Evolutionary conservation across 2,888 invertebrate genomes (phyloP).

Genomic region (Hydrotaea cyrtoneurina): DNA sequence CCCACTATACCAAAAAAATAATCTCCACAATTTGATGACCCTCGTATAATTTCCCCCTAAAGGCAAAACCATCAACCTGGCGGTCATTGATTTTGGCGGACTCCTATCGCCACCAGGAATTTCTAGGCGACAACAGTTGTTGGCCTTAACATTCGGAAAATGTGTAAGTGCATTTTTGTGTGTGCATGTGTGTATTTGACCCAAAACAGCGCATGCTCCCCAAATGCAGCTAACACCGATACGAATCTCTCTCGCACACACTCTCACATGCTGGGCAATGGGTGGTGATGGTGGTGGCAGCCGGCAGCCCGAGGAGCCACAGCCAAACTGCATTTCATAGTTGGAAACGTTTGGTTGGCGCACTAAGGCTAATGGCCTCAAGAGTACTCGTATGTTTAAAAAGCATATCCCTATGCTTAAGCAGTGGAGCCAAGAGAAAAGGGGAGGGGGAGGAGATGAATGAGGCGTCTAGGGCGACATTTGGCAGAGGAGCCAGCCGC

Average conservation of each 20-base stretch:
- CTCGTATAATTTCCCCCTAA: background rate
- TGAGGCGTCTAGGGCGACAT: background rate
- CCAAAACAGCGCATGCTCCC: constrained; percentile 61
- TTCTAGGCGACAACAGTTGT: constrained; percentile 46
- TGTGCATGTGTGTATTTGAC: constrained; percentile 58
- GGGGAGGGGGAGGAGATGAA: constrained; percentile 1
- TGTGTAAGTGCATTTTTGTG: constrained; percentile 48
- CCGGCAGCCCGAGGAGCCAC: constrained; percentile 26
- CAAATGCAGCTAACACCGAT: constrained; percentile 45
- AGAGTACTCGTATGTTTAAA: constrained; percentile 31
- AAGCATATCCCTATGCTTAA: background rate
- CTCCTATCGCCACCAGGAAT: constrained; percentile 68
- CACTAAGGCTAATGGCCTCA: constrained; percentile 64
- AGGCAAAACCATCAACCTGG: constrained; percentile 12
- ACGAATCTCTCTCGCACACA: background rate
- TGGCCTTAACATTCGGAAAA: constrained; percentile 66
- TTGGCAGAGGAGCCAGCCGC: background rate
- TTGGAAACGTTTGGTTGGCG: background rate
- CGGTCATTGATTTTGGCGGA: constrained; percentile 48
- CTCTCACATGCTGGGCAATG: background rate
- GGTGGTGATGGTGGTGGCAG: constrained; percentile 4
- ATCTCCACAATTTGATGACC: constrained; percentile 21
- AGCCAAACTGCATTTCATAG: constrained; percentile 61
- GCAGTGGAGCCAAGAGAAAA: background rate
- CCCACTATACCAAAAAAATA: constrained; percentile 4